Conservation (phyloP, 2,797 vertebrate genomes). For the Sebastes taczanowskii region DNA sequence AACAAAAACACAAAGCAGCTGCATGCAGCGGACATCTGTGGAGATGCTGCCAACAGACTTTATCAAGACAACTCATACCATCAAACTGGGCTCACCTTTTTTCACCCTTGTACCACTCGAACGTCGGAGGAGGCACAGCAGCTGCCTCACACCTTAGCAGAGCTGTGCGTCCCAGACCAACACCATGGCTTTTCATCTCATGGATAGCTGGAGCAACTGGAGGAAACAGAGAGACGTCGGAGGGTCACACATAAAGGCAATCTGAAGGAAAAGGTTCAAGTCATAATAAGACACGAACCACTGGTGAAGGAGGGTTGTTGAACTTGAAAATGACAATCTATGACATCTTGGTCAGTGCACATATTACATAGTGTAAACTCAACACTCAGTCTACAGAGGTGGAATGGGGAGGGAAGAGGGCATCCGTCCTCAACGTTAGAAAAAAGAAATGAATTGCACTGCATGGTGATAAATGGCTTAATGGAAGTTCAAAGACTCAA, state of each 20-base stretch:
- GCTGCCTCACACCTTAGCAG: constrained; percentile 95
- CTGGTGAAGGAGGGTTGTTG: constrained; percentile 10
- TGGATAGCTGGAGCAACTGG: constrained; percentile 95
- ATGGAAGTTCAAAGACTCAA: constrained; percentile 83
- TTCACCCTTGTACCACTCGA: constrained; percentile 98
- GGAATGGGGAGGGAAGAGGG: constrained; percentile 42
- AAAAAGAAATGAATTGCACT: constrained; percentile 77
- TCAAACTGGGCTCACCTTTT: constrained; percentile 88
- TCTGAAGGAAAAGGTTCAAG: neutral
- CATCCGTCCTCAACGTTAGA: constrained; percentile 54
- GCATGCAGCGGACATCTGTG: neutral
- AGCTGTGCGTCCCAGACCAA: constrained; percentile 90
- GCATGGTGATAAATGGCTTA: constrained; percentile 82
- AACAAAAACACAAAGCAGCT: neutral
- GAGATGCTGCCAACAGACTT: neutral
- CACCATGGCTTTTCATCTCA: constrained; percentile 93
- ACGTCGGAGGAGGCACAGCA: constrained; percentile 91
- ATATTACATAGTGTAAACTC: constrained; percentile 38
- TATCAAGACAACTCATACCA: neutral
- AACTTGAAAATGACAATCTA: constrained; percentile 37
- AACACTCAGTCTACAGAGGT: constrained; percentile 43
- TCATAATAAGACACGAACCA: constrained; percentile 1
- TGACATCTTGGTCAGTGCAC: constrained; percentile 30
- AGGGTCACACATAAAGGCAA: neutral
- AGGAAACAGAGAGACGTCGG: constrained; percentile 43